These are phyloP conservation scores for Glaucomys volans DNA, from an alignment of 2,113 vertebrate genomes.

Conservation along the genomic window DNA sequence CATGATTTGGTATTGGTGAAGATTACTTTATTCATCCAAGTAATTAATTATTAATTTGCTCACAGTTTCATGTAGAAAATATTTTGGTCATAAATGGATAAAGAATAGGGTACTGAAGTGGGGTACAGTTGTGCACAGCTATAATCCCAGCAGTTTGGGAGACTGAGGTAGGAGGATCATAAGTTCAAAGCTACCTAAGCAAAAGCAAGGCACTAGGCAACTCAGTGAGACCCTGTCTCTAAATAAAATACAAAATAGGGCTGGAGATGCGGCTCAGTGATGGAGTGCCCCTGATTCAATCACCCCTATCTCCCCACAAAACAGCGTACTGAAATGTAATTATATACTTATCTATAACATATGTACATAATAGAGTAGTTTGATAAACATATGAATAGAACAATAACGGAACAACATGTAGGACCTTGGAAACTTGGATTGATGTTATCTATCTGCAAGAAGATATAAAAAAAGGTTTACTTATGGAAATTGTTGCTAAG, in stretches of 20 bases:
- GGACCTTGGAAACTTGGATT: neutral
- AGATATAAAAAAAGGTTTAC: neutral
- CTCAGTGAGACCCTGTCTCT: no score
- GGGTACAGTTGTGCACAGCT: no score
- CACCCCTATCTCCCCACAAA: no score
- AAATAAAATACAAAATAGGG: no score
- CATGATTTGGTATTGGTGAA: neutral
- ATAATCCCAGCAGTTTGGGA: no score
- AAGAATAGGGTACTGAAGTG: neutral
- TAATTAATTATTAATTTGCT: neutral
- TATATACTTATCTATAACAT: neutral
- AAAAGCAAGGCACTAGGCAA: no score
- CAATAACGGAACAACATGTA: neutral
- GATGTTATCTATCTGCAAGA: neutral
- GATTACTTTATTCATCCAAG: neutral
- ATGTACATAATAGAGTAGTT: neutral
- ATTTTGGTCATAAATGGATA: neutral
- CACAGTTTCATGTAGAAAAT: neutral
- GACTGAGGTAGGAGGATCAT: no score
- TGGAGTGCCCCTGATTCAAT: no score
- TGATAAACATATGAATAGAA: neutral
- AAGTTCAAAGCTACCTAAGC: no score
- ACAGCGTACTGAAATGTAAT: neutral
- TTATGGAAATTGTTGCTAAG: neutral
- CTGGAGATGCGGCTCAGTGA: no score